Conservation (phyloP, 2,888 invertebrate genomes). For the Lithophane semibrunnea region DNA sequence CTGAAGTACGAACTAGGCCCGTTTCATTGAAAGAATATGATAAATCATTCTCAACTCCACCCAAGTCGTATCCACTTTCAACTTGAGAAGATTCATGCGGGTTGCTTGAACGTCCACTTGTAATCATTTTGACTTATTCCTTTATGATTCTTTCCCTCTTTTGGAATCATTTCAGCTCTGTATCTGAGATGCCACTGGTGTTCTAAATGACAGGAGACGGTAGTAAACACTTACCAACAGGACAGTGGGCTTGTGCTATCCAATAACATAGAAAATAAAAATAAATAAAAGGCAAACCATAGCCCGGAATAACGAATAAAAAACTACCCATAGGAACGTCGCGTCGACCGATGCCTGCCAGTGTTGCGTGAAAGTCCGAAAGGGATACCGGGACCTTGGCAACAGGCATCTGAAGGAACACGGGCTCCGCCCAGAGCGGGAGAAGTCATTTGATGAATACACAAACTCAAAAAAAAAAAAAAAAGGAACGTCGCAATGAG, state of each 20-base stretch:
- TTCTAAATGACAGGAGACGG: not conserved
- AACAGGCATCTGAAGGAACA: too few species aligned
- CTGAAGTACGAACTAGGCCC: not conserved
- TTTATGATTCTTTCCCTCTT: not conserved
- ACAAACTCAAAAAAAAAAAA: not conserved
- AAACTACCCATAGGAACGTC: not conserved
- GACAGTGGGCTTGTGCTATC: not conserved
- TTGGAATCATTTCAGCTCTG: not conserved
- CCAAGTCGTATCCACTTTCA: conserved; percentile 29
- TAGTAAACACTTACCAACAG: not conserved
- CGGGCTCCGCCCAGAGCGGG: too few species aligned
- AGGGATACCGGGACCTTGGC: too few species aligned
- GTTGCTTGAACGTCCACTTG: conserved; percentile 6
- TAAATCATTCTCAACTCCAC: conserved; percentile 19
- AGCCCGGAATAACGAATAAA: not conserved
- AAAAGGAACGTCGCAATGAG: not conserved
- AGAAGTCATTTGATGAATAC: too few species aligned
- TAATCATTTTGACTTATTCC: not conserved
- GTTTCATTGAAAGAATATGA: conserved; percentile 36
- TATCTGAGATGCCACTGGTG: not conserved
- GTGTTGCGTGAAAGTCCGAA: too few species aligned
- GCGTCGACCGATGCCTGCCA: too few species aligned
- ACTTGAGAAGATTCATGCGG: conserved; percentile 31
- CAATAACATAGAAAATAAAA: not conserved
- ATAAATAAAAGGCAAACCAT: not conserved